These are phyloP conservation scores for Hirtodrosophila confusa DNA, from an alignment of 2,888 invertebrate species.

Conservation along the genomic window DNA sequence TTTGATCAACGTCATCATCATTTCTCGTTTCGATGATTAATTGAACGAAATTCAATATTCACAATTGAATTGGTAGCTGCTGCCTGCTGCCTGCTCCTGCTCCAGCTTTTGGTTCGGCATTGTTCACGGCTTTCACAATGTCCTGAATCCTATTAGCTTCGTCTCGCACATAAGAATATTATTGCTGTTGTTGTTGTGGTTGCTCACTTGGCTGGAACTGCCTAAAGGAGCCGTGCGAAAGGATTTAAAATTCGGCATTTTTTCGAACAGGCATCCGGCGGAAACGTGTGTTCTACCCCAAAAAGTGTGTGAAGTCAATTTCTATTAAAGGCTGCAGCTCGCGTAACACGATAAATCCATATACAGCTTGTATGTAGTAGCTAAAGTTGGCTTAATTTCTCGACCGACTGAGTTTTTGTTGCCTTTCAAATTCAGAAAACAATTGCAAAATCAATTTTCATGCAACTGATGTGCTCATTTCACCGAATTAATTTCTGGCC, in stretches of 20 bases:
- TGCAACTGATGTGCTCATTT: conserved; percentile 32
- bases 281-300: conserved; percentile 43
- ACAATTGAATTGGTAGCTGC: conserved; percentile 64
- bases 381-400: conserved; percentile 30
- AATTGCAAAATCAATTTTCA: conserved; percentile 53
- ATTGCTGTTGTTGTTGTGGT: conserved; percentile 17
- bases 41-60: conserved; percentile 72
- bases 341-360: conserved; percentile 51
- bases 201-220: conserved; percentile 39
- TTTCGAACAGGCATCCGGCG: conserved; percentile 38
- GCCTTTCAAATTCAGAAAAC: conserved; percentile 24
- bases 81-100: conserved; percentile 5
- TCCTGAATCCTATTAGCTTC: conserved; percentile 57
- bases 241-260: conserved; percentile 45
- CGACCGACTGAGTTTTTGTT: conserved; percentile 33
- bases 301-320: conserved; percentile 21
- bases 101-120: conserved; percentile 26
- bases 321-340: conserved; percentile 33
- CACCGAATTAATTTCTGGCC: conserved; percentile 24
- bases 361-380: conserved; percentile 20
- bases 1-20: conserved; percentile 64
- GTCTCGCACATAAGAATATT: conserved; percentile 11
- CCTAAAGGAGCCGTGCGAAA: conserved; percentile 34
- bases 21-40: conserved; percentile 62
- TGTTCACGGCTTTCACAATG: conserved; percentile 48